Evolutionary conservation across 2,797 vertebrate species (phyloP), one percentile per base, ranked within the genome.

Genomic region (Austrolebias charrua): DNA sequence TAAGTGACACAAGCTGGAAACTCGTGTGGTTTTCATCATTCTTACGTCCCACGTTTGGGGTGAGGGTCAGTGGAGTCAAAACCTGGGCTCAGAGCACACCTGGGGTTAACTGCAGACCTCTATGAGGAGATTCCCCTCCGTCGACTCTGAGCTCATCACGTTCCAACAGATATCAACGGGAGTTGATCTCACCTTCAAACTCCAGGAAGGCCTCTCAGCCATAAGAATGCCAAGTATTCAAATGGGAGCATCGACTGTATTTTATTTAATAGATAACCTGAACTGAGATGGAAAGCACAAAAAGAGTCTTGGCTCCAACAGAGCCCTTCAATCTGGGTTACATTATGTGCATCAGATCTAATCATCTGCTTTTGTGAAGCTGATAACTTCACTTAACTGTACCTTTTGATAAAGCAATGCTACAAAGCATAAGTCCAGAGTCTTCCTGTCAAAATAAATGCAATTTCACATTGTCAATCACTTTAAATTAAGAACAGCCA

Each of bases 341-440:
- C 52, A 88, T 92, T 93, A 87, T 61, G 46, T 18, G 43, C 38
- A 76, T 88, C 82, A 47, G 46, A 64, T 88, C 55, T 73, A 85
- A 87, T 90, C 76, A 85, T 87, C 76, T 85, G 24, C 38, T n/a
- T 38, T 71, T 64, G 58, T 54, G 52, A 51, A 58, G 60, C 66
- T 82, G 76, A 83, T 78, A 49, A 79, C 83, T 81, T 85, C 58
- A 75, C 62, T 75, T 78, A 73, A 75, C 46, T 66, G 14, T 57
- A 72, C 52, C 55, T 65, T 65, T 63, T 71, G 57, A 79, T 75
- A 63, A 45, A 56, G 65, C 29, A 63, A 11, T 40, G 11, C 66
- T 16, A 44, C 69, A 79, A 77, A 80, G 66, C 50, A 31, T 19
- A 65, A 65, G 63, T 56, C 51, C 18, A 68, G 52, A 11, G 19